Evolutionary conservation across 1,140 invertebrate species (phyloP), one percentile per base, ranked within the genome.

Genomic region (Euura saliciscinereae): DNA sequence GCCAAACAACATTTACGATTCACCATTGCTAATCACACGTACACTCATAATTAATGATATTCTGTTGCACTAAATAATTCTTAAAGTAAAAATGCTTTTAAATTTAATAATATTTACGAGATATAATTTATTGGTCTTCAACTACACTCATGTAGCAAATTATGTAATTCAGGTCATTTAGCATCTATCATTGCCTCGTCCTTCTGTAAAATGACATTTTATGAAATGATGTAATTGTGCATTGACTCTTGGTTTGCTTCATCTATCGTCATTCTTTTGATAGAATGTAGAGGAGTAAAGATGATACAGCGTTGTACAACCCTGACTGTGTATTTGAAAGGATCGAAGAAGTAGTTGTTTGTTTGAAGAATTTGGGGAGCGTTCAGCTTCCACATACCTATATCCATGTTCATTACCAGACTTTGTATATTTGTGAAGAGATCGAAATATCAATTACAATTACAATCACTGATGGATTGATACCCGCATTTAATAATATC

Each of bases 241-340:
- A 59, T 59, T 59, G 51, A 59, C 51, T 59, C 51, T 59, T 59
- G 51, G 51, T 59, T n/a, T 59, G 3, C 51, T 59, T 59, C 13
- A n/a, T 59, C 13, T 59, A 59, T 59, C 13, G 13, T 59, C 10
- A 59, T 59, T 11, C 3, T 59, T 59, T 59, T 8, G 51, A 8
- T 59, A n/a, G 13, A 59, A 59, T 59, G 51, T 59, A 59, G 8
- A 59, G 13, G 51, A 11, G 51, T 11, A 4, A 59, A 59, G 10
- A 59, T 6, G 51, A 59, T 6, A 59, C 51, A 4, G 51, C 51
- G 6, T 59, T 59, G 51, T 59, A 59, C 3, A 59, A 59, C 8
- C 51, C 51, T 59, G 51, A 59, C 51, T 59, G 51, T 59, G 51
- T 59, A n/a, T 59, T 59, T 59, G 2, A 59, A 0, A 4, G 51